Evolutionary conservation across 1,140 invertebrate species (phyloP).

Genomic region (Apocrypta bakeri): DNA sequence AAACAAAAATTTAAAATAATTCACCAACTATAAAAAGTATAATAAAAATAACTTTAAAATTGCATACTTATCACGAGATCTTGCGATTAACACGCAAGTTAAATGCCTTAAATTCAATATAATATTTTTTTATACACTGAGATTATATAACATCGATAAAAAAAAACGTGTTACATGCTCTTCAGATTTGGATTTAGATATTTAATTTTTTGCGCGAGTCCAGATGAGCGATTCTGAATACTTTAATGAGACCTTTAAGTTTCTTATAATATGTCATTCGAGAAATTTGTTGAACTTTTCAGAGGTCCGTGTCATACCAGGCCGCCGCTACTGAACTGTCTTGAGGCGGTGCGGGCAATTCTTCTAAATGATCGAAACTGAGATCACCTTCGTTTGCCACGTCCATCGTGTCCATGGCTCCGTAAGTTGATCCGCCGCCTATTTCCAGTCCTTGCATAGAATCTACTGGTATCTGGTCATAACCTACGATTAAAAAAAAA

Average conservation of each 20-base stretch:
- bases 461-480: conserved; percentile 97
- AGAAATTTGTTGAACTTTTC: conserved; percentile 3
- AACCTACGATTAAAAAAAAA: conserved; percentile 78
- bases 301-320: conserved; percentile 96
- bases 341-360: conserved; percentile 89
- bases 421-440: conserved; percentile 82
- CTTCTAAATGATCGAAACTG: conserved; percentile 88
- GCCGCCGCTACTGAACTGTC: conserved; percentile 93
- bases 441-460: conserved; percentile 96
- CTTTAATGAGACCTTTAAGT: conserved; percentile 25
- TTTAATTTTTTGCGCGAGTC: neutral
- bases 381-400: conserved; percentile 85
- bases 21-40: conserved; percentile 37
- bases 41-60: conserved; percentile 42
- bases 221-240: conserved; percentile 3
- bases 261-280: neutral
- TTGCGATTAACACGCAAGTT: conserved; percentile 9
- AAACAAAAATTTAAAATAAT: conserved; percentile 17
- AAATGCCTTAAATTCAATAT: conserved; percentile 33
- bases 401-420: conserved; percentile 90
- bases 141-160: conserved; percentile 18
- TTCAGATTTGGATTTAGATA: neutral
- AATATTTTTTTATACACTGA: conserved; percentile 31
- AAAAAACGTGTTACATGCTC: conserved; percentile 23
- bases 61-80: conserved; percentile 37